Base-by-base conservation (phyloP, 2,797 vertebrate genomes). In the Chromobotia macracanthus region DNA sequence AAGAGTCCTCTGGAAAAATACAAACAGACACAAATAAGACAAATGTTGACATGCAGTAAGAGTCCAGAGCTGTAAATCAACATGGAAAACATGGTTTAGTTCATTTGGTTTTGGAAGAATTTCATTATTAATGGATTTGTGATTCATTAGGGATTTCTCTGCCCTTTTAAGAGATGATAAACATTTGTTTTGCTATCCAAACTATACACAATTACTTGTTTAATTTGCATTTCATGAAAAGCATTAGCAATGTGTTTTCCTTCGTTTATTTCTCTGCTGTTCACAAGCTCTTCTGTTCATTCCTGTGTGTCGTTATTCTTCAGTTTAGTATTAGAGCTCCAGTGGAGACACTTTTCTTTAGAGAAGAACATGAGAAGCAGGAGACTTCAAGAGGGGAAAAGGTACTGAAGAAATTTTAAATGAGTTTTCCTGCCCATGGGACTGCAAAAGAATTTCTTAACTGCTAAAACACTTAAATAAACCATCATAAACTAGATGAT, bases 401-500 rank as follows among this genome's bases (percentile, higher is more conserved):
- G 8, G 9, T 7, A 5, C 8, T 4, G 41, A 44, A 44, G 41
- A 44, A 10, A 44, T 12, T 21, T 56, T 15, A 21, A 10, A 19
- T 23, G 21, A 25, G 21, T 31, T 28, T 61, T 18, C 15, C 15
- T 16, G 28, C 58, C 5, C 25, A 31, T 31, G 25, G 25, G 1
- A 25, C 58, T 53, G 13, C 11, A 13, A 41, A 56, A 56, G 51
- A 38, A n/a, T 38, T n/a, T 64, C 55, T 31, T 13, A 75, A 46
- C 18, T 67, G 35, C 63, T 46, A 0, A 67, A 56, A 68, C 44
- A 23, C 12, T 58, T 58, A 68, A 58, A 58, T 48, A 77, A 68
- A 68, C 16, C 38, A 12, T 67, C 64, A 58, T 58, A 19, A 77
- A 77, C 7, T 15, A 12, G 18, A 11, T 77, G 41, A 68, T 77